These are phyloP conservation scores for Neodiprion fabricii DNA, from an alignment of 1,140 invertebrate genomes.

Conservation along the genomic window DNA sequence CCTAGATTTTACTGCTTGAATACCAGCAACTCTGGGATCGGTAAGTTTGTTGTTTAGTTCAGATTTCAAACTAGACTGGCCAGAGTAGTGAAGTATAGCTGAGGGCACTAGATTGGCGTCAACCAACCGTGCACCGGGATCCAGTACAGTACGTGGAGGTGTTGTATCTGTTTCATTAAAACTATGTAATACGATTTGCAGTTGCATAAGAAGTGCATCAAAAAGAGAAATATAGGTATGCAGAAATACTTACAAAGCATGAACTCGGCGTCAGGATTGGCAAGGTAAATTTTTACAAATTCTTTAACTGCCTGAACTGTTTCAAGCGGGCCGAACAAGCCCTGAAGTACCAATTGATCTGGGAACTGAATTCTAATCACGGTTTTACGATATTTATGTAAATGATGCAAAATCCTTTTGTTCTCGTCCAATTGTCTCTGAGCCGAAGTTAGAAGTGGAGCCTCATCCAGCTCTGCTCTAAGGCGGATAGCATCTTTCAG, in stretches of 20 bases:
- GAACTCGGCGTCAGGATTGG: constrained; percentile 68
- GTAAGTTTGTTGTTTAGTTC: constrained; percentile 59
- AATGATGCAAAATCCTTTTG: constrained; percentile 64
- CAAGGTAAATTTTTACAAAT: constrained; percentile 74
- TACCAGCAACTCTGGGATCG: constrained; percentile 53
- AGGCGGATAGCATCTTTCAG: constrained; percentile 73
- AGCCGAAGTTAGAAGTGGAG: constrained; percentile 71
- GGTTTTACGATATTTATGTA: constrained; percentile 73
- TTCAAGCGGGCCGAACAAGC: constrained; percentile 75
- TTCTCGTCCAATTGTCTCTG: constrained; percentile 69
- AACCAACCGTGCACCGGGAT: constrained; percentile 64
- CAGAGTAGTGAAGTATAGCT: constrained; percentile 74
- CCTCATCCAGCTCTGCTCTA: constrained; percentile 67
- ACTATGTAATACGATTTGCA: constrained; percentile 19
- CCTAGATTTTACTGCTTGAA: constrained; percentile 58
- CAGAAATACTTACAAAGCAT: constrained; percentile 72
- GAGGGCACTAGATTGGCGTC: constrained; percentile 78
- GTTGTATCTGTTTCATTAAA: constrained; percentile 67
- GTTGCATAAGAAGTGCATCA: constrained; percentile 23
- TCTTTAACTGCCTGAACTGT: constrained; percentile 70
- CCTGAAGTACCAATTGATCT: constrained; percentile 80
- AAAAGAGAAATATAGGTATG: constrained; percentile 25
- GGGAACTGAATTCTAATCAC: constrained; percentile 84
- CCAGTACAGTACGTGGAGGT: constrained; percentile 74
- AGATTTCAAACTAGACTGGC: constrained; percentile 53